A percentile compares a stretch with the other conserved stretches of the same genome.
Evolutionary conservation across 2,797 vertebrate species (phyloP).

Genomic region (Aplochiton taeniatus): DNA sequence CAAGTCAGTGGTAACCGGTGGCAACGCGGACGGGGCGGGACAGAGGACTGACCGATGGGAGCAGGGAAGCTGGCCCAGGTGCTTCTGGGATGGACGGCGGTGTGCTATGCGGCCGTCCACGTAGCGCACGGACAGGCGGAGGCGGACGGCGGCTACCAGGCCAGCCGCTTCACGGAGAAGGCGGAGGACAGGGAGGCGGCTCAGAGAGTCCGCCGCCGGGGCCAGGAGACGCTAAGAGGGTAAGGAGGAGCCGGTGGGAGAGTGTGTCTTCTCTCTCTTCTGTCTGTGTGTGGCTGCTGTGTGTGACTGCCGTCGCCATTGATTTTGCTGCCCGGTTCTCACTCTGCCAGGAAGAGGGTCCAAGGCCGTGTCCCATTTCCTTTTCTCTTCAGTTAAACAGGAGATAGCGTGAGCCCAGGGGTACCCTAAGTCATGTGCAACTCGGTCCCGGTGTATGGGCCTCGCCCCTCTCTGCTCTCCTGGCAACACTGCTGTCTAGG

Average conservation of each 20-base stretch:
- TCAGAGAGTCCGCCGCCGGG: conserved; percentile 85
- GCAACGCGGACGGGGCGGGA: conserved; percentile 22
- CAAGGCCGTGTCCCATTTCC: too few species aligned
- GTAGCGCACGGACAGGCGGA: conserved; percentile 65
- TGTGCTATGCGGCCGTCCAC: conserved; percentile 64
- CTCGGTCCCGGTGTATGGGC: conserved; percentile 29
- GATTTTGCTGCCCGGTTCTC: background rate
- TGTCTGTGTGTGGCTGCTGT: conserved; percentile 21
- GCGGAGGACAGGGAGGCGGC: conserved; percentile 77
- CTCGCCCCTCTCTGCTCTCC: conserved; percentile 45
- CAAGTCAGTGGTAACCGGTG: conserved; percentile 9
- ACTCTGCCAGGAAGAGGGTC: background rate
- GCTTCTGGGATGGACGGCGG: conserved; percentile 82
- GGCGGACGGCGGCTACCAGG: conserved; percentile 76
- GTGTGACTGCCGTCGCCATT: background rate
- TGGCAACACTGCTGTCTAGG: conserved; percentile 54
- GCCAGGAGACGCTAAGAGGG: conserved; percentile 90
- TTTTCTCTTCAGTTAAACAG: too few species aligned
- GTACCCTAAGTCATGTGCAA: conserved; percentile 31
- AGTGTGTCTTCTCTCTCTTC: background rate
- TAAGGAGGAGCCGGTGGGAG: conserved; percentile 57
- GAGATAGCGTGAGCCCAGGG: background rate
- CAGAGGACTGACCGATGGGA: conserved; percentile 75
- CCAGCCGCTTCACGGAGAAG: conserved; percentile 72
- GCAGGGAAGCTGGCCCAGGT: conserved; percentile 75